phyloP scores from a whole-genome alignment of 2,113 vertebrate species.

The Synodontis membranacea region DNA sequence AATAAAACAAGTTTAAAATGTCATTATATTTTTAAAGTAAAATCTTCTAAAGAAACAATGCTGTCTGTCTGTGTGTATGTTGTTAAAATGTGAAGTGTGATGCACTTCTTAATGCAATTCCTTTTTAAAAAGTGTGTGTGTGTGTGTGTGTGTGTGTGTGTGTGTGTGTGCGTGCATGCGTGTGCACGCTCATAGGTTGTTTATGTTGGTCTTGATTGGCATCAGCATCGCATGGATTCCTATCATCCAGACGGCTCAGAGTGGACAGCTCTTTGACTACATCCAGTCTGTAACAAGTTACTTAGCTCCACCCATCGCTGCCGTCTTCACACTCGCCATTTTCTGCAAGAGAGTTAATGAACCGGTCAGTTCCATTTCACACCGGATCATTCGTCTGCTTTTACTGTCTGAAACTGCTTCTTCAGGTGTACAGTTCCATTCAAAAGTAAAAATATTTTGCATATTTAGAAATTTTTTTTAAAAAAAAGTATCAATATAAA shows the following conservation, averaged over 20 bases:
- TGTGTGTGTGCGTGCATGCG: conserved; percentile 33
- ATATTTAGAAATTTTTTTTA: too few species aligned
- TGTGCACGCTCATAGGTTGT: conserved; percentile 73
- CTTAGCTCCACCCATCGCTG: conserved; percentile 88
- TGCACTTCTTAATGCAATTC: not conserved
- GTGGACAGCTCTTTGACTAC: conserved; percentile 94
- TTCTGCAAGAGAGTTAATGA: conserved; percentile 94
- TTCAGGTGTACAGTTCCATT: too few species aligned
- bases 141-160: conserved; percentile 39
- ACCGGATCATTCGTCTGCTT: not conserved
- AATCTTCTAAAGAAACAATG: not conserved
- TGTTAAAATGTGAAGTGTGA: not conserved
- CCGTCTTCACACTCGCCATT: conserved; percentile 86
- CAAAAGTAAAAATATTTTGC: too few species aligned
- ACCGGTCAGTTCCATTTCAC: conserved; percentile 66
- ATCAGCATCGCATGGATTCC: conserved; percentile 97
- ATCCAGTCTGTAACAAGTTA: conserved; percentile 92
- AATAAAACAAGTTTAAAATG: not conserved
- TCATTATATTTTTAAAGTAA: not conserved
- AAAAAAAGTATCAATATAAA: too few species aligned
- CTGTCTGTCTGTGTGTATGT: not conserved
- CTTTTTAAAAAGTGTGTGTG: not conserved
- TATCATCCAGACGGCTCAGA: conserved; percentile 86
- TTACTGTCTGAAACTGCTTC: not conserved
- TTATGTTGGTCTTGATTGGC: conserved; percentile 85